Conservation (phyloP, 2,888 invertebrate genomes). For the Malthinus seriepunctatus region DNA sequence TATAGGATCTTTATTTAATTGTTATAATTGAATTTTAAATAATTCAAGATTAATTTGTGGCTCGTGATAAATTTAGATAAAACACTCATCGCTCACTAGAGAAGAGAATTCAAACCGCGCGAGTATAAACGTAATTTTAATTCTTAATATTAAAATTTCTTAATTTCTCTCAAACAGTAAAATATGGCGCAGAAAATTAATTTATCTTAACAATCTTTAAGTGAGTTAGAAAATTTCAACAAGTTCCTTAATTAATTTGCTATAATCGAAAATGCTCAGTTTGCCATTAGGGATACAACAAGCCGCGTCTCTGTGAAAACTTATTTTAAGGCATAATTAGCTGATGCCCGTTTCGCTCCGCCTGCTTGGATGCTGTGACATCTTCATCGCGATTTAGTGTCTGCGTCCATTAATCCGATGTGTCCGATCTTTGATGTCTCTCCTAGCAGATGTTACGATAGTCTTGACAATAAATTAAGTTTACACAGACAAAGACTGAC, state of each 20-base stretch:
- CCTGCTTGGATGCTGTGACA: slow-evolving; percentile 44
- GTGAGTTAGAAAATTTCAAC: too few relatives aligned
- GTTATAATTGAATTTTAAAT: not conserved
- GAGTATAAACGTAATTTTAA: too few relatives aligned
- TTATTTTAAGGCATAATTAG: slow-evolving; percentile 52
- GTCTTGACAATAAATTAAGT: slow-evolving; percentile 14
- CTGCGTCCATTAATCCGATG: slow-evolving; percentile 45
- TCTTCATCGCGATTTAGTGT: slow-evolving; percentile 45
- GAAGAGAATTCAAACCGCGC: too few relatives aligned
- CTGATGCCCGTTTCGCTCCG: slow-evolving; percentile 44
- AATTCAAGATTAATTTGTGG: too few relatives aligned
- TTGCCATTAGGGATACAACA: slow-evolving; percentile 19
- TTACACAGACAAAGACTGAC: slow-evolving; percentile 21
- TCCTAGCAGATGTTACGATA: slow-evolving; percentile 41
- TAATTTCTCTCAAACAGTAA: too few relatives aligned
- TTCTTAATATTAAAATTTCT: too few relatives aligned
- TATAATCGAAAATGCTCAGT: slow-evolving; percentile 12
- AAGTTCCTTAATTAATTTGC: too few relatives aligned
- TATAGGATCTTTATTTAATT: not conserved
- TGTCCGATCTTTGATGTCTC: slow-evolving; percentile 44
- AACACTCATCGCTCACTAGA: too few relatives aligned
- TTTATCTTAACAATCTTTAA: too few relatives aligned
- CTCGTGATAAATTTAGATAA: too few relatives aligned
- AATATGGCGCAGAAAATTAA: too few relatives aligned
- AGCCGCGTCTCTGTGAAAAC: slow-evolving; percentile 39